These are phyloP conservation scores for Oreortyx pictus DNA, from an alignment of 2,797 vertebrate species.

Conservation along the genomic window DNA sequence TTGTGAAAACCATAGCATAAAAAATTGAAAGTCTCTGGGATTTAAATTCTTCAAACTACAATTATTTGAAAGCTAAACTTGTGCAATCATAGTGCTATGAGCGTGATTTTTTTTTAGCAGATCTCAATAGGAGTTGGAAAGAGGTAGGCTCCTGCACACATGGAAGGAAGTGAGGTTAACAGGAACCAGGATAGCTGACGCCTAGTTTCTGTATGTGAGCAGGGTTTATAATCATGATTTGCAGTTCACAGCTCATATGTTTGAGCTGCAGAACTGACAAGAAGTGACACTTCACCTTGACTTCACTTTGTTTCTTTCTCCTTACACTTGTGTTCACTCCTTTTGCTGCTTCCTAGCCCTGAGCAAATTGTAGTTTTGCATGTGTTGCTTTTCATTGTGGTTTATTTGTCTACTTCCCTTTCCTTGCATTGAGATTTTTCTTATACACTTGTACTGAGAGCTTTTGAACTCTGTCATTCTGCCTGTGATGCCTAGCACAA, in stretches of 20 bases:
- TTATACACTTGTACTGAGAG: not conserved
- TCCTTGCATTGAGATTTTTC: rapidly evolving
- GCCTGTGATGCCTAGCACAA: not conserved
- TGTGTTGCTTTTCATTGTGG: not conserved
- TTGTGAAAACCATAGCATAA: not conserved
- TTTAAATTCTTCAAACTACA: not conserved
- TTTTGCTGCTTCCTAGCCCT: not conserved
- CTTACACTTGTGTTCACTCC: not conserved
- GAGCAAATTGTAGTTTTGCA: not conserved
- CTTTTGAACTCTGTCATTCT: not conserved
- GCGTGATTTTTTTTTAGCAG: not conserved
- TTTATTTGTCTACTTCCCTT: not conserved
- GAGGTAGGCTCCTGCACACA: rapidly evolving
- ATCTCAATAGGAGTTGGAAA: not conserved
- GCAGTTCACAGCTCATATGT: not conserved
- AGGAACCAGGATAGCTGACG: not conserved
- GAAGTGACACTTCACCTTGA: not conserved
- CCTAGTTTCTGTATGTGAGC: not conserved
- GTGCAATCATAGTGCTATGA: not conserved
- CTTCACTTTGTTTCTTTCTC: not conserved
- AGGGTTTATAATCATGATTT: not conserved
- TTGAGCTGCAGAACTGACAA: not conserved
- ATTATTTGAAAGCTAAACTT: not conserved
- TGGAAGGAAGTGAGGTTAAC: not conserved
- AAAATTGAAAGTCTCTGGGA: not conserved